phyloP scores from a whole-genome alignment of 1,140 invertebrate species.

The Trichomalopsis sarcophagae region DNA sequence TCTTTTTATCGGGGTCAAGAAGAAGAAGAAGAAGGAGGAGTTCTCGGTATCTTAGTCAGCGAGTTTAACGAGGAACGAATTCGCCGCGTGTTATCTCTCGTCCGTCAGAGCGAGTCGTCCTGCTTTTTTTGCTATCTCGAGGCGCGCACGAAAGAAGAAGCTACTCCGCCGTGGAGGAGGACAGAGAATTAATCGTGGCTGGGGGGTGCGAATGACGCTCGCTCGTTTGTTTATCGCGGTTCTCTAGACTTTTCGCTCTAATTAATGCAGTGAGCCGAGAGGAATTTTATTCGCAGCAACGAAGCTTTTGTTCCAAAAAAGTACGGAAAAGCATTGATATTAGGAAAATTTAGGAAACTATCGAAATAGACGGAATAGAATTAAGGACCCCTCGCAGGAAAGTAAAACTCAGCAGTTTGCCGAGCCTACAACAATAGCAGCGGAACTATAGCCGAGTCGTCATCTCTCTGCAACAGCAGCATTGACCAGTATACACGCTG shows the following conservation, averaged over 20 bases:
- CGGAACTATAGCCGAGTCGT: background rate
- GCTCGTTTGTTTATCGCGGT: background rate
- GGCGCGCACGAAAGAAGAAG: background rate
- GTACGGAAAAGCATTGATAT: no score
- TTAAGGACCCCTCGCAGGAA: background rate
- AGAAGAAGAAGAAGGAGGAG: background rate
- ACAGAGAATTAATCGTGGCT: background rate
- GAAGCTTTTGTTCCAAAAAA: no score
- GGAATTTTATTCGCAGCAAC: no score
- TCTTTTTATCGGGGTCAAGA: background rate
- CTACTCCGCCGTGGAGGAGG: background rate
- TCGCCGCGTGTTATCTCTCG: background rate
- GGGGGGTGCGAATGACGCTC: background rate
- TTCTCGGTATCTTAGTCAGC: background rate
- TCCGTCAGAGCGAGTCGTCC: background rate
- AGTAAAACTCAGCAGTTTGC: no score
- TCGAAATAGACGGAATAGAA: background rate
- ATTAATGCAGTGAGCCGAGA: no score
- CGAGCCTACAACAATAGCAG: no score
- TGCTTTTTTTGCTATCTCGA: background rate
- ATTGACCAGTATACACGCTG: constrained; percentile 12
- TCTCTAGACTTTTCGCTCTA: no score
- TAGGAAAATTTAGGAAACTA: background rate
- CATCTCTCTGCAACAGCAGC: background rate
- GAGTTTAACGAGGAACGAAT: constrained; percentile 10